Percentiles rank a stretch among this genome's conserved stretches.
phyloP scores from a whole-genome alignment of 35 echinoderm and acorn worm species.

The Stichopus chloronotus region DNA sequence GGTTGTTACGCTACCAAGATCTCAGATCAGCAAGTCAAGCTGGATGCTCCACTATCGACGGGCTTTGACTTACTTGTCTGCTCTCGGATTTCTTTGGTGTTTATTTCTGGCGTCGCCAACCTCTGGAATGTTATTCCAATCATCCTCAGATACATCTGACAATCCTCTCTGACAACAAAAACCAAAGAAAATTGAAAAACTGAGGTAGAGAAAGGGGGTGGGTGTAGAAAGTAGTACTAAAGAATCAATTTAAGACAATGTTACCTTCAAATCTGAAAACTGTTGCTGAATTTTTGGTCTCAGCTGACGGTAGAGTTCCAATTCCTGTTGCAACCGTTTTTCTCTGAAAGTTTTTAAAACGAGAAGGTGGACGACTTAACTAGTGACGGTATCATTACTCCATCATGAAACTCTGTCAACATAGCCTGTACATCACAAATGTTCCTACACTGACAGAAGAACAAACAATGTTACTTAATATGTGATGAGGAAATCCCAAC shows the following conservation, averaged over 20 bases:
- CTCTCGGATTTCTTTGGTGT: slow-evolving; percentile 87
- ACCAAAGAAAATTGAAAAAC: background rate
- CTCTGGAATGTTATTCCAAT: slow-evolving; percentile 96
- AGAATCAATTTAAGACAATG: no score
- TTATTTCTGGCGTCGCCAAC: slow-evolving; percentile 98
- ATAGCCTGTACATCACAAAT: background rate
- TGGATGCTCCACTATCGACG: no score
- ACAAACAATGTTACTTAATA: no score
- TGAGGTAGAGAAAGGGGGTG: no score
- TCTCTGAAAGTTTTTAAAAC: slow-evolving; percentile 66
- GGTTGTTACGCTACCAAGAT: no score
- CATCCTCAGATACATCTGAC: slow-evolving; percentile 87
- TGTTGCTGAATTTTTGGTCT: slow-evolving; percentile 99
- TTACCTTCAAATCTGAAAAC: slow-evolving; percentile 98
- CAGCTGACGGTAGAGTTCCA: slow-evolving; percentile 96
- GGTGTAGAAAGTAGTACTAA: no score
- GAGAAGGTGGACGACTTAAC: background rate
- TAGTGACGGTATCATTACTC: background rate
- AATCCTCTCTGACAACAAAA: slow-evolving; percentile 71
- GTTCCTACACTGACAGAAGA: background rate
- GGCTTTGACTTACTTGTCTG: slow-evolving; percentile 84
- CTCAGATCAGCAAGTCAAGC: no score
- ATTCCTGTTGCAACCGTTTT: slow-evolving; percentile 86
- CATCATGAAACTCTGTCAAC: background rate
- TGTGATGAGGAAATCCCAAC: no score